Evolutionary conservation across 2,888 invertebrate species (phyloP).

Genomic region (Chaitophorus viminalis): DNA sequence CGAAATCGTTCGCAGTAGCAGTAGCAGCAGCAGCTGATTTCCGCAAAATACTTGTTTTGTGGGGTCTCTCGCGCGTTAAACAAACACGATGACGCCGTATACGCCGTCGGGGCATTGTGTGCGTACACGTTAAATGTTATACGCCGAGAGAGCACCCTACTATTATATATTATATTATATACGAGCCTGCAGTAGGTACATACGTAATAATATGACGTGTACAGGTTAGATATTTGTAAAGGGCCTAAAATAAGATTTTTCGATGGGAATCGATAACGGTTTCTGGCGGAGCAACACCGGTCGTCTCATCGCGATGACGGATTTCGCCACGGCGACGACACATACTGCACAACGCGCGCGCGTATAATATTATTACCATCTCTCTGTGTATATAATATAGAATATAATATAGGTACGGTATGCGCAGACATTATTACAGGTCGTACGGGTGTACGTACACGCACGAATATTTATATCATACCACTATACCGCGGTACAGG

Average conservation of each 20-base stretch:
- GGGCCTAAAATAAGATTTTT: not conserved
- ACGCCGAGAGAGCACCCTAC: not conserved
- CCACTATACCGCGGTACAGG: not conserved
- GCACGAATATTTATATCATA: not conserved
- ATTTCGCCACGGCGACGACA: not conserved
- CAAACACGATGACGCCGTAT: not conserved
- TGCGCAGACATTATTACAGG: not conserved
- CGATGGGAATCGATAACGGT: constrained; percentile 40
- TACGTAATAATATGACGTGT: not conserved
- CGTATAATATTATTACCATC: too few relatives aligned
- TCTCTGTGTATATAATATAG: too few relatives aligned
- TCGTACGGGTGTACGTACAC: not conserved
- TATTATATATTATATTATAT: too few relatives aligned
- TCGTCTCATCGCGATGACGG: not conserved
- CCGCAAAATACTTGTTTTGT: not conserved
- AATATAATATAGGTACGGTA: too few relatives aligned
- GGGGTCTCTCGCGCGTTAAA: not conserved
- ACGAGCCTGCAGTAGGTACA: too few relatives aligned
- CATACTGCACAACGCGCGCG: not conserved
- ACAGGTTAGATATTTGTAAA: not conserved
- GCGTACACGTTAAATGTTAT: not conserved
- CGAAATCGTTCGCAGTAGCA: not conserved
- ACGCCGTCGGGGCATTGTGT: not conserved
- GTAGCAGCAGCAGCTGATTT: constrained; percentile 8
- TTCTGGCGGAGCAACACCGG: not conserved